Percentiles rank a stretch among this genome's conserved stretches.
Evolutionary conservation across 2,113 vertebrate species (phyloP).

Genomic region (Dicaeum eximium): DNA sequence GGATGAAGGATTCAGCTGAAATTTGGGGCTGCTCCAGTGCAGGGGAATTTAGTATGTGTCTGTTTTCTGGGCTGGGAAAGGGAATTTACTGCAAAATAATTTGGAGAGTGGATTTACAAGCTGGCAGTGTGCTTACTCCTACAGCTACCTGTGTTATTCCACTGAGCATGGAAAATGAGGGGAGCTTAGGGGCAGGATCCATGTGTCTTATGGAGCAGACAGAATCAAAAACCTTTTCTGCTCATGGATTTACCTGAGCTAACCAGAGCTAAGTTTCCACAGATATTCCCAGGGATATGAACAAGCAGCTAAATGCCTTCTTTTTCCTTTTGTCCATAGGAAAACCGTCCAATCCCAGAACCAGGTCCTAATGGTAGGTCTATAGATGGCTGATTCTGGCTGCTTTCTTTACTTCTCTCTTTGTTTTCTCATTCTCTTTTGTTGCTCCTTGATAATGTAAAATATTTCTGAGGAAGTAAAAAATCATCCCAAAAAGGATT

Average conservation of each 20-base stretch:
- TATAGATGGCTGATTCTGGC: neutral
- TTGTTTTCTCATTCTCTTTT: neutral
- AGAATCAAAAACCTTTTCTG: neutral
- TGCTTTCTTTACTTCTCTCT: neutral
- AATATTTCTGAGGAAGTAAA: neutral
- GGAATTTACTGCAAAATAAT: neutral
- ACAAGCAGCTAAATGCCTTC: neutral
- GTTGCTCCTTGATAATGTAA: neutral
- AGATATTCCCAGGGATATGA: neutral
- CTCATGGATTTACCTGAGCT: neutral
- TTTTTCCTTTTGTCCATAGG: slow-evolving; percentile 55
- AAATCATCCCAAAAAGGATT: neutral
- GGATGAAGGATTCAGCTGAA: neutral
- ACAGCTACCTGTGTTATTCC: neutral
- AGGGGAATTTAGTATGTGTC: neutral
- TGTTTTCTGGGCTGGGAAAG: neutral
- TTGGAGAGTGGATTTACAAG: neutral
- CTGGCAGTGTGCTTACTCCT: neutral
- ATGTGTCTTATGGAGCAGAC: neutral
- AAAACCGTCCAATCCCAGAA: slow-evolving; percentile 76
- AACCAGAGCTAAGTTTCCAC: neutral
- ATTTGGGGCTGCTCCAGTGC: neutral
- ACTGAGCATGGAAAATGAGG: neutral
- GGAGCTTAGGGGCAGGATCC: neutral
- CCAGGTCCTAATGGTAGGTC: slow-evolving; percentile 76